Percentiles rank a stretch among this genome's conserved stretches.
Evolutionary conservation across 2,113 vertebrate species (phyloP).

Genomic region (Serranochromis macrocephalus): DNA sequence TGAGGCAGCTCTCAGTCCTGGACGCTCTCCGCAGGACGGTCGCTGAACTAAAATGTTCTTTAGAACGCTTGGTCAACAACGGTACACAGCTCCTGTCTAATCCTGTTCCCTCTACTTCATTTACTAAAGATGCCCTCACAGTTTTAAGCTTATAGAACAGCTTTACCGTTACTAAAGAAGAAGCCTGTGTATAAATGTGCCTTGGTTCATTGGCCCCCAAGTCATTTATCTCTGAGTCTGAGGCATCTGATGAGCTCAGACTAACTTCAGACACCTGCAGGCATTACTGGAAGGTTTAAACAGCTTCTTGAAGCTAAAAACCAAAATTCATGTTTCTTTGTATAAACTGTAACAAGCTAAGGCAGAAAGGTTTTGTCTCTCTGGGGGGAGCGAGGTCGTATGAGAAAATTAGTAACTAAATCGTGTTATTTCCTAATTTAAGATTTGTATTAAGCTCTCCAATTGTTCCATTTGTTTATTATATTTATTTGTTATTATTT

Average conservation of each 20-base stretch:
- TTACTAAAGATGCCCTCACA: background rate
- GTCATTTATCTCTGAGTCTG: background rate
- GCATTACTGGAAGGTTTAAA: background rate
- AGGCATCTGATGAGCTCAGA: background rate
- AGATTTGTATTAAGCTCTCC: background rate
- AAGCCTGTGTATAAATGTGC: background rate
- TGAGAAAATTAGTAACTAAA: background rate
- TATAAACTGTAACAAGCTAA: background rate
- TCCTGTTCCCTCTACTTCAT: background rate
- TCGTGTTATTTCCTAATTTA: accelerated
- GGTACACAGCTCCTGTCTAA: background rate
- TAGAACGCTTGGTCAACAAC: conserved; percentile 27
- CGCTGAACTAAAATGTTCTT: conserved; percentile 7
- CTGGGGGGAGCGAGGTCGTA: background rate
- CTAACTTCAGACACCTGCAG: background rate
- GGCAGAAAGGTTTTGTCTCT: background rate
- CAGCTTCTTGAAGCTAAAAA: background rate
- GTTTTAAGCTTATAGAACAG: background rate
- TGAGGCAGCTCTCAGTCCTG: conserved; percentile 39
- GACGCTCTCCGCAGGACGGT: conserved; percentile 16
- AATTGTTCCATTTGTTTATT: background rate
- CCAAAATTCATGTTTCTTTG: background rate
- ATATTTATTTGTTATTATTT: background rate
- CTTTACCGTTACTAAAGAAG: background rate
- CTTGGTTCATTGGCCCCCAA: background rate